Percentiles rank a stretch among this genome's conserved stretches.
These are phyloP conservation scores for Drosophila pallidifrons DNA, from an alignment of 1,140 invertebrate species.

Conservation along the genomic window DNA sequence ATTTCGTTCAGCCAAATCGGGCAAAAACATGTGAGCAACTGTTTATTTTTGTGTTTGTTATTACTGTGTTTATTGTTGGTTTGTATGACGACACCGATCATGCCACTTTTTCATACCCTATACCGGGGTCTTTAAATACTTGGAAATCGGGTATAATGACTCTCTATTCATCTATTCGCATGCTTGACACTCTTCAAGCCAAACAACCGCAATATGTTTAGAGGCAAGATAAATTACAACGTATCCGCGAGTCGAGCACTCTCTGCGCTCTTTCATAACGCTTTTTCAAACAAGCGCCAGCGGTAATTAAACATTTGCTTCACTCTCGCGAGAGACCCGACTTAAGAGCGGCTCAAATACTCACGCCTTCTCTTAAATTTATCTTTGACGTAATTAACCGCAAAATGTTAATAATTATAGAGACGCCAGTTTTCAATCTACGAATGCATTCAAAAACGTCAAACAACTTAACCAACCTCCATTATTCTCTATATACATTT, in stretches of 20 bases:
- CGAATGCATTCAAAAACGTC: slow-evolving; percentile 2
- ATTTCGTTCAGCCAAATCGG: not conserved
- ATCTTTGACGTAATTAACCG: slow-evolving; percentile 4
- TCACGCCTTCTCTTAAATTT: slow-evolving; percentile 24
- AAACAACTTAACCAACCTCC: slow-evolving; percentile 16
- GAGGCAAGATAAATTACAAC: not conserved
- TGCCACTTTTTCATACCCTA: slow-evolving; percentile 64
- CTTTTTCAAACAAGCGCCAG: not conserved
- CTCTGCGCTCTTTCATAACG: not conserved
- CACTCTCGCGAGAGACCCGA: not conserved
- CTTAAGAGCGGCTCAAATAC: slow-evolving; percentile 19
- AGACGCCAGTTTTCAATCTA: slow-evolving; percentile 5
- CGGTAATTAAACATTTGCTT: not conserved
- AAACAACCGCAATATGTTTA: not conserved
- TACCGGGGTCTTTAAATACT: not conserved
- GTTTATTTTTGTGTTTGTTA: slow-evolving; percentile 22
- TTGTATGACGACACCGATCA: slow-evolving; percentile 71
- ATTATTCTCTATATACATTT: slow-evolving; percentile 35
- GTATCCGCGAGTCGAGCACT: slow-evolving; percentile 5
- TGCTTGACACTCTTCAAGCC: not conserved
- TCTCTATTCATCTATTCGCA: not conserved
- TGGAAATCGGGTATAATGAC: slow-evolving; percentile 4
- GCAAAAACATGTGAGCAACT: slow-evolving; percentile 23
- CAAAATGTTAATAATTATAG: slow-evolving; percentile 11
- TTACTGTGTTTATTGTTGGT: slow-evolving; percentile 17